Conservation (phyloP, 2,888 invertebrate genomes). For the Byasa hedistus region DNA sequence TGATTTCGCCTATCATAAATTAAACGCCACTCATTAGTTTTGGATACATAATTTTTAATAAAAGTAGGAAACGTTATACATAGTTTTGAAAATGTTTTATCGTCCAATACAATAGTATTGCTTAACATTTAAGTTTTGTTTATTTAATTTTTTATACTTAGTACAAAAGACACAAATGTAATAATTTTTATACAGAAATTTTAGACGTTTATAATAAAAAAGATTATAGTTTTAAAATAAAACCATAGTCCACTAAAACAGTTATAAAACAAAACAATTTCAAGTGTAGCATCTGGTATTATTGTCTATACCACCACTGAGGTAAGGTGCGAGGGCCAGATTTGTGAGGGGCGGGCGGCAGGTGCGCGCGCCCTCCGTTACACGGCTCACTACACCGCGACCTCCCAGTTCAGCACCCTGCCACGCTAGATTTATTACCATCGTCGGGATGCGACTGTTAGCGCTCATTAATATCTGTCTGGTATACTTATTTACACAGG, state of each 20-base stretch:
- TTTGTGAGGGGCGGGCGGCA: slow-evolving; percentile 71
- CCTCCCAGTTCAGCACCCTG: slow-evolving; percentile 24
- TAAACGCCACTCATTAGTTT: too few species aligned
- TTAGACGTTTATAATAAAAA: too few species aligned
- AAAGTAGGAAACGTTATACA: too few species aligned
- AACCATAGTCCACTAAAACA: not conserved
- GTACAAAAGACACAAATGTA: too few species aligned
- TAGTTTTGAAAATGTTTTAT: too few species aligned
- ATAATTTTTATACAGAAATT: too few species aligned
- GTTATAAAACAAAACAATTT: not conserved
- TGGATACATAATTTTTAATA: too few species aligned
- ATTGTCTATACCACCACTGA: slow-evolving; percentile 47
- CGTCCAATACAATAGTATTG: too few species aligned
- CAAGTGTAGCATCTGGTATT: slow-evolving; percentile 33
- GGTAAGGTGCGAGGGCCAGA: slow-evolving; percentile 69
- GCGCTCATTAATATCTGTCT: slow-evolving; percentile 26
- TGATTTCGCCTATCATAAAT: too few species aligned
- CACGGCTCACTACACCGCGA: slow-evolving; percentile 51
- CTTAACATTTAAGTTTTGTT: too few species aligned
- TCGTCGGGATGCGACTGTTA: slow-evolving; percentile 26
- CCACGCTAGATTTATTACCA: slow-evolving; percentile 29
- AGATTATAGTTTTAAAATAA: not conserved
- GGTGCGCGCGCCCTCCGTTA: slow-evolving; percentile 69
- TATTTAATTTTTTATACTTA: too few species aligned
- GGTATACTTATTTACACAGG: slow-evolving; percentile 8